phyloP scores from a whole-genome alignment of 2,113 vertebrate genomes.

The Ophthalmolycus amberensis region DNA sequence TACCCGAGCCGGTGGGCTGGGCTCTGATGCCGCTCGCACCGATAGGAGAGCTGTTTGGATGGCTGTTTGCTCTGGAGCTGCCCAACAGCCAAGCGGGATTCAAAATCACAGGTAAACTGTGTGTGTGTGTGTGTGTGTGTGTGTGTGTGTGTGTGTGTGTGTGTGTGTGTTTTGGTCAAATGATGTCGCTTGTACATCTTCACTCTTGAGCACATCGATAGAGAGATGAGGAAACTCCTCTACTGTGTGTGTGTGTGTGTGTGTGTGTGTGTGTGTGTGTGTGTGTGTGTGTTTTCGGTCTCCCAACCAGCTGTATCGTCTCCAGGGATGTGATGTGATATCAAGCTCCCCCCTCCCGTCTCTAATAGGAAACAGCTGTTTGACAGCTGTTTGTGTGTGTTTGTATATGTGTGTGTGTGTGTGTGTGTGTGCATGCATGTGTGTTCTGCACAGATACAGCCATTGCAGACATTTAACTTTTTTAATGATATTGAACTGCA shows the following conservation, averaged over 20 bases:
- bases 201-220: slow-evolving; percentile 26
- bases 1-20: slow-evolving; percentile 88
- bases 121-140: background rate
- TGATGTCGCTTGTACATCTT: background rate
- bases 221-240: slow-evolving; percentile 48
- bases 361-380: slow-evolving; percentile 72
- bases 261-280: background rate
- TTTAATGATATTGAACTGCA: slow-evolving; percentile 13
- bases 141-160: slow-evolving; percentile 1
- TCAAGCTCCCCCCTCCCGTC: slow-evolving; percentile 64
- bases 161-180: slow-evolving; percentile 23
- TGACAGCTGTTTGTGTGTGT: no score
- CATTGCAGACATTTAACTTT: slow-evolving; percentile 27
- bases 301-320: slow-evolving; percentile 58
- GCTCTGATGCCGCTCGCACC: slow-evolving; percentile 91
- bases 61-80: slow-evolving; percentile 95
- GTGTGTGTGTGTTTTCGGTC: slow-evolving; percentile 39
- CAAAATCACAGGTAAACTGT: slow-evolving; percentile 87
- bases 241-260: slow-evolving; percentile 24
- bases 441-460: slow-evolving; percentile 19
- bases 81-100: slow-evolving; percentile 92
- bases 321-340: slow-evolving; percentile 74
- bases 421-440: slow-evolving; percentile 25
- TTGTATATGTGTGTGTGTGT: slow-evolving; percentile 52
- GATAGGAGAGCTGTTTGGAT: slow-evolving; percentile 92